phyloP scores from a whole-genome alignment of 2,113 vertebrate genomes.

The Podilymbus podiceps region DNA sequence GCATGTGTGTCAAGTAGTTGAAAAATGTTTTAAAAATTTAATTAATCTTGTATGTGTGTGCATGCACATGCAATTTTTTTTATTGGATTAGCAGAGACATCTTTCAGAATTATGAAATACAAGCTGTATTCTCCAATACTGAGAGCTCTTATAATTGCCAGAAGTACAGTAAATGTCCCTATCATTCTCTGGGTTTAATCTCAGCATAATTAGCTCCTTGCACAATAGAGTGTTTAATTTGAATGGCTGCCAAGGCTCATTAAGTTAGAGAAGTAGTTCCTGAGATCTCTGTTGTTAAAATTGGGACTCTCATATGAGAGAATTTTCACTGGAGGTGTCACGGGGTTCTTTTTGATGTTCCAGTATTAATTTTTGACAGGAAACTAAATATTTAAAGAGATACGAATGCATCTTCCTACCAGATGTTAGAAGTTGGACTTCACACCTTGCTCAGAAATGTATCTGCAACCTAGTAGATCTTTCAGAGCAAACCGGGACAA shows the following conservation, averaged over 20 bases:
- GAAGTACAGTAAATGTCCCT: slow-evolving; percentile 72
- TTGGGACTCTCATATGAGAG: slow-evolving; percentile 39
- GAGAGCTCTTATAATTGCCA: slow-evolving; percentile 65
- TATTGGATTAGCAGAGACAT: slow-evolving; percentile 47
- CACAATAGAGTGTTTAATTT: slow-evolving; percentile 80
- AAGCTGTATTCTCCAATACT: slow-evolving; percentile 55
- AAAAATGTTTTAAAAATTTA: slow-evolving; percentile 31
- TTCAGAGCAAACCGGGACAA: neutral
- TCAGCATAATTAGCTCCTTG: slow-evolving; percentile 78
- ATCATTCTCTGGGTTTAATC: slow-evolving; percentile 76
- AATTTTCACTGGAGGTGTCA: slow-evolving; percentile 48
- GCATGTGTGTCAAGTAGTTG: neutral
- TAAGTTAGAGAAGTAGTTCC: slow-evolving; percentile 75
- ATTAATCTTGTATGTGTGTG: slow-evolving; percentile 28
- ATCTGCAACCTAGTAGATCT: neutral
- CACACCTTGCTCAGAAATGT: neutral
- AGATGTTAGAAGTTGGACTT: neutral
- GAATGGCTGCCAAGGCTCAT: slow-evolving; percentile 78
- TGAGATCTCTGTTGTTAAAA: slow-evolving; percentile 74
- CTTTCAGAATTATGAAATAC: slow-evolving; percentile 67
- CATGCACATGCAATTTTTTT: slow-evolving; percentile 3
- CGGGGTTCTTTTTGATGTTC: slow-evolving; percentile 29
- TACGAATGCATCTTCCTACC: neutral
- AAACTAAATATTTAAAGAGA: slow-evolving; percentile 53
- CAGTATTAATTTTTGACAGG: slow-evolving; percentile 42